Evolutionary conservation across 2,888 invertebrate species (phyloP).

Genomic region (Monopis laevigella): DNA sequence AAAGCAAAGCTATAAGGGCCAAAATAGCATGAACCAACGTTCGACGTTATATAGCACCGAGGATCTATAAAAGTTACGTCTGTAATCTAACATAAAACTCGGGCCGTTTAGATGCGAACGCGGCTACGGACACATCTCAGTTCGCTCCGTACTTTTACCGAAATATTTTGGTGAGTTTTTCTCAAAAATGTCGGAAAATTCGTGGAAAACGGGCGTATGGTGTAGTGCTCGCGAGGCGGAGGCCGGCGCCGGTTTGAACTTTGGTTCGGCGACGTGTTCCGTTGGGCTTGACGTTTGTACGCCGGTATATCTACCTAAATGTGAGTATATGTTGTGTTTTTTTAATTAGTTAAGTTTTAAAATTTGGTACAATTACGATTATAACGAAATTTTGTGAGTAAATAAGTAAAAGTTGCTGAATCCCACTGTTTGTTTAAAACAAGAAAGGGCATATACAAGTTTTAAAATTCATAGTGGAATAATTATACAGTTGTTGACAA

Average conservation of each 20-base stretch:
- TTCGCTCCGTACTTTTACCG: constrained; percentile 66
- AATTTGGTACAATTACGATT: too few species aligned
- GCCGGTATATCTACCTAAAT: constrained; percentile 26
- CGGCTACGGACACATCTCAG: constrained; percentile 66
- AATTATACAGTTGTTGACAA: too few species aligned
- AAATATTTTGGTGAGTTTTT: constrained; percentile 56
- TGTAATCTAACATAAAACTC: constrained; percentile 69
- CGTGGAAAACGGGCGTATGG: constrained; percentile 41
- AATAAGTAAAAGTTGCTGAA: too few species aligned
- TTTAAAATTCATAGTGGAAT: too few species aligned
- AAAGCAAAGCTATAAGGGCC: constrained; percentile 36
- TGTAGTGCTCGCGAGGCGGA: constrained; percentile 38
- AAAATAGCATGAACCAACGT: constrained; percentile 50
- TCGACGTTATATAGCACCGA: constrained; percentile 68
- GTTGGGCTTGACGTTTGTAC: constrained; percentile 41
- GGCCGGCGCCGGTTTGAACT: constrained; percentile 35
- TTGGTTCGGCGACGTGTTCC: constrained; percentile 35
- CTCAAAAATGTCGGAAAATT: constrained; percentile 50
- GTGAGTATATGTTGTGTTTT: constrained; percentile 38
- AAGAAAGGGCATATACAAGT: too few species aligned
- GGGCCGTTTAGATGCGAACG: constrained; percentile 69
- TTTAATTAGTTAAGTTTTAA: too few species aligned
- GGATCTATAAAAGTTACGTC: constrained; percentile 69
- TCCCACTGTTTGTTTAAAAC: too few species aligned
- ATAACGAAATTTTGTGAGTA: too few species aligned